Evolutionary conservation across 2,797 vertebrate species (phyloP).

Genomic region (Rallus crepitans): DNA sequence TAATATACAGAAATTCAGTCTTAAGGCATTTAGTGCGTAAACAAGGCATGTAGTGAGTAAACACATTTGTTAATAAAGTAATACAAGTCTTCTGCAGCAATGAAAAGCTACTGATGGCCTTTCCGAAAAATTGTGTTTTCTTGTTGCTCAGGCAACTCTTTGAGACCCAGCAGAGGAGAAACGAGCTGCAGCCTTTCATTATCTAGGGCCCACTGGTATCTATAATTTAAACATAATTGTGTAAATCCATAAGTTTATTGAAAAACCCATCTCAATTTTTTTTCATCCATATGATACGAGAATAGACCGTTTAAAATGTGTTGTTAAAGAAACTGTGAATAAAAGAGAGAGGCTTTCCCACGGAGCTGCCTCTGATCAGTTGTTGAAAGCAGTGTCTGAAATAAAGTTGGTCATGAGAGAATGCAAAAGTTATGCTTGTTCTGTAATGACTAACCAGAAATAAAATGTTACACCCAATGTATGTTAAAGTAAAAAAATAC

Average conservation of each 20-base stretch:
- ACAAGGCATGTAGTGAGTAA: neutral
- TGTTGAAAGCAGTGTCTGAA: neutral
- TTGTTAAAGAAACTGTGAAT: neutral
- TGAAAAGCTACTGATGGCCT: neutral
- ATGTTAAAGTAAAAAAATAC: neutral
- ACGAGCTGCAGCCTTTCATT: neutral
- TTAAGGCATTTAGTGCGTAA: neutral
- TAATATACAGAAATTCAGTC: neutral
- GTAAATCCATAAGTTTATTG: neutral
- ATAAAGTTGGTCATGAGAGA: neutral
- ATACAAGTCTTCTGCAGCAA: neutral
- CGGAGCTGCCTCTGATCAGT: neutral
- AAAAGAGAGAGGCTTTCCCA: neutral
- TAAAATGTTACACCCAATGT: neutral
- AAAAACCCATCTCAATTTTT: neutral
- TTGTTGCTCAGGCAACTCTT: conserved; percentile 26
- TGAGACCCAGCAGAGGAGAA: neutral
- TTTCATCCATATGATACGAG: neutral
- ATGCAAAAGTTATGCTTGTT: neutral
- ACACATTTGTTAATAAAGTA: neutral
- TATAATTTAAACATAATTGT: neutral
- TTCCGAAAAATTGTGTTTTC: neutral
- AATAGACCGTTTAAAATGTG: neutral
- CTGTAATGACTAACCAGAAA: neutral
- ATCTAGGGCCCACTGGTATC: neutral